These are phyloP conservation scores for Hylia prasina DNA, from an alignment of 2,113 vertebrate genomes.

Conservation along the genomic window DNA sequence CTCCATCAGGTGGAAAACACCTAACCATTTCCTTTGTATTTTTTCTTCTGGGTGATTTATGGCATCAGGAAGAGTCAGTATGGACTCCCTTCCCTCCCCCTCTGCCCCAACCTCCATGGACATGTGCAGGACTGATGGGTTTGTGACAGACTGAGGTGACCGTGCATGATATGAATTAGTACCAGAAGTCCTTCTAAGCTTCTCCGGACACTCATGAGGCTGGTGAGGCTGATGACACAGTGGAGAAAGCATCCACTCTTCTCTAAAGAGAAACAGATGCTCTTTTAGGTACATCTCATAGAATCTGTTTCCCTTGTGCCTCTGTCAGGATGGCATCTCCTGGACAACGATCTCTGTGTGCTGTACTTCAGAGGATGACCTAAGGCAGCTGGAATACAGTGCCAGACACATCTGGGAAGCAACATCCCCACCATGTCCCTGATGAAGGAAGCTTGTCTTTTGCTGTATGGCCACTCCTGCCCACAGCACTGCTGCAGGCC, in stretches of 20 bases:
- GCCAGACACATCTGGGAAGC: not conserved
- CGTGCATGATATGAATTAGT: rapidly evolving
- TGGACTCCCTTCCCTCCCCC: too few relatives aligned
- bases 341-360: not conserved
- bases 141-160: not conserved
- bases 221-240: not conserved
- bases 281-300: not conserved
- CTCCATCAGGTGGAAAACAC: not conserved
- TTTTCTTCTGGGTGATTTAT: not conserved
- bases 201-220: not conserved
- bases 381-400: not conserved
- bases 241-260: rapidly evolving
- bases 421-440: not conserved
- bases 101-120: not conserved
- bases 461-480: too few relatives aligned
- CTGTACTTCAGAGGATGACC: not conserved
- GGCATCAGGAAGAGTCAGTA: not conserved
- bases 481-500: not conserved
- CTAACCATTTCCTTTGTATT: not conserved
- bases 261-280: not conserved
- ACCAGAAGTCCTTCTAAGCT: not conserved
- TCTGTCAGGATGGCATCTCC: not conserved
- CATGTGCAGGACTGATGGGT: not conserved
- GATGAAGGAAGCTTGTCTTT: not conserved
- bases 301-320: not conserved